Percentiles rank a stretch among this genome's conserved stretches.
Evolutionary conservation across 2,888 invertebrate species (phyloP).

Genomic region (Athalia circularis): DNA sequence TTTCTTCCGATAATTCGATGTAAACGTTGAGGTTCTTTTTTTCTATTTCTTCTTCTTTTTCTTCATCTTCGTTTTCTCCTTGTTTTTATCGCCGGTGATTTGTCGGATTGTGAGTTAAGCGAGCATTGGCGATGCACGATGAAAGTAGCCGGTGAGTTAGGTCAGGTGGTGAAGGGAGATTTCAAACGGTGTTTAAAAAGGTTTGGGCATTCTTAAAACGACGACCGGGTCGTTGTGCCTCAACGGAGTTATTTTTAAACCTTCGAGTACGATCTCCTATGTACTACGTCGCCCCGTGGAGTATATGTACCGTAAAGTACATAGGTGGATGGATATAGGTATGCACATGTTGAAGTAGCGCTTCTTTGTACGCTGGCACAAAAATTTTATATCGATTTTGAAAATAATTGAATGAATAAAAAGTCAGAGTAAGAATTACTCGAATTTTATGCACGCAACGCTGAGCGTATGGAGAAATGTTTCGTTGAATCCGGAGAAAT

Average conservation of each 20-base stretch:
- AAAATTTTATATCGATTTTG: not conserved
- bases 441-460: no score
- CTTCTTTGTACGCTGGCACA: not conserved
- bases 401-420: not conserved
- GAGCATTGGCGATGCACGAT: not conserved
- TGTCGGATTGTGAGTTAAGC: not conserved
- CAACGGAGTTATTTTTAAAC: slow-evolving; percentile 29
- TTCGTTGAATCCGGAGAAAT: no score
- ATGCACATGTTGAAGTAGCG: not conserved
- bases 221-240: slow-evolving; percentile 32
- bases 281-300: no score
- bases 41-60: no score
- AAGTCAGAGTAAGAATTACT: no score
- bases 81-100: no score
- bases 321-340: not conserved
- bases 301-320: no score
- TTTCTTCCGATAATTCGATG: no score
- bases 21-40: no score
- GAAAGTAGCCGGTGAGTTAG: not conserved
- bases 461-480: no score
- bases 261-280: no score
- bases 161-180: slow-evolving; percentile 1
- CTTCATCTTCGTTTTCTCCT: no score
- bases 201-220: slow-evolving; percentile 36
- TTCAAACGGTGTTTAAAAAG: slow-evolving; percentile 33